Base-by-base conservation (phyloP, 2,113 vertebrate genomes). In the Rousettus leschenaultii region DNA sequence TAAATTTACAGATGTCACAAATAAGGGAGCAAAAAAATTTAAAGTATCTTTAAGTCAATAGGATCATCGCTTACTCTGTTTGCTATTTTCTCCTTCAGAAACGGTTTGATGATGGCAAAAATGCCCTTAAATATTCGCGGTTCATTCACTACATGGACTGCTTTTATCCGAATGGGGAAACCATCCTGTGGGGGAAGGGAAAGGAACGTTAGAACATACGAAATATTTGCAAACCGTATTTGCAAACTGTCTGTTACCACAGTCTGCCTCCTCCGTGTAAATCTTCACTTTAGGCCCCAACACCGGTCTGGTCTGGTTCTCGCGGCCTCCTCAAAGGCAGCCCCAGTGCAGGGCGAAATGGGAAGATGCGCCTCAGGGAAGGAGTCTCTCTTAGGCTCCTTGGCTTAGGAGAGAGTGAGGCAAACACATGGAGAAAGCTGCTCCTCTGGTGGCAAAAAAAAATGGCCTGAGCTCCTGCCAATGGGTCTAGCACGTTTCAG, bases 61-160 rank as follows among this genome's bases (percentile, higher is more conserved):
- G n/a, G 68, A 65, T 26, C 11, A 26, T 71, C 93, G 98, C 98
- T 99, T 98, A 99, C 99, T 99, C 99, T 98, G 95, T 99, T 99
- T 74, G 99, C 99, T 97, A 99, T 99, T 98, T 99, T 99, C 98
- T 99, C 99, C 98, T 99, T 99, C 97, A 99, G 98, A 98, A 99
- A 99, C 43, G 99, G 99, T 96, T 99, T 99, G 97, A 99, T 99
- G 97, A 99, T 99, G 78, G 99, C 99, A 98, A 99, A 99, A 98
- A 99, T 99, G 94, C 99, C 99, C 98, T 99, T 99, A 98, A 99
- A 99, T 97, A 99, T 99, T 89, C 99, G 98, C 48, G 99, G 99
- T 96, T 99, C 99, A 65, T 99, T 99, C 96, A 99, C 99, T 33
- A 99, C 98, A 97, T 99, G 99, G 86, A 99, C 99, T 0, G 99